These are phyloP conservation scores for Heteropelma amictum DNA, from an alignment of 2,888 invertebrate species.

Conservation along the genomic window DNA sequence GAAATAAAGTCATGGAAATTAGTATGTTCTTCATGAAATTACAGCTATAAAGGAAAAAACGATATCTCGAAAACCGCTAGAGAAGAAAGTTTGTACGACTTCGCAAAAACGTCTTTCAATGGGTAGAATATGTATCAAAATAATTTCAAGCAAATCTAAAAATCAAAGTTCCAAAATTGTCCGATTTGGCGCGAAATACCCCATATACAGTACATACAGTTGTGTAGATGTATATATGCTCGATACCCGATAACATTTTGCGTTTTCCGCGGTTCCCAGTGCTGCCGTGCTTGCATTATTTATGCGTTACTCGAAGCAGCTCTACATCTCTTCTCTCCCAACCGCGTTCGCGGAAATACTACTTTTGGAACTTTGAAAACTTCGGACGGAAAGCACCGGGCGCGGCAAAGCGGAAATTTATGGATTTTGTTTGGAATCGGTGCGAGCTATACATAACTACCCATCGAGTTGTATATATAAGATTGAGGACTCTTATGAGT, in stretches of 20 bases:
- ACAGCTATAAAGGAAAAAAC: too few relatives aligned
- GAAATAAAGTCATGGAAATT: too few relatives aligned
- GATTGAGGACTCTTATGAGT: slow-evolving; percentile 42
- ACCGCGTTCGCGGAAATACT: slow-evolving; percentile 68
- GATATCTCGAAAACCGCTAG: too few relatives aligned
- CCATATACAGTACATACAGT: too few relatives aligned
- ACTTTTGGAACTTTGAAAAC: slow-evolving; percentile 76
- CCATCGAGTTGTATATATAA: slow-evolving; percentile 5
- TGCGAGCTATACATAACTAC: slow-evolving; percentile 46
- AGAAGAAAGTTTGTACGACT: too few relatives aligned
- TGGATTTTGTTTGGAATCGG: slow-evolving; percentile 76
- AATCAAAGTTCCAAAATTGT: too few relatives aligned
- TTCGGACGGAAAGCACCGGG: slow-evolving; percentile 76
- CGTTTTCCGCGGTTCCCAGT: slow-evolving; percentile 36
- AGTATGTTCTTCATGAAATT: too few relatives aligned
- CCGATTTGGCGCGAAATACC: neutral
- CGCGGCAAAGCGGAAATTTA: slow-evolving; percentile 75
- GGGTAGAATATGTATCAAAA: too few relatives aligned
- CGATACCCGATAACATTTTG: slow-evolving; percentile 44
- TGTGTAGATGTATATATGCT: too few relatives aligned
- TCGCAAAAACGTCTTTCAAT: too few relatives aligned
- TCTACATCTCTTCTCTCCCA: slow-evolving; percentile 28
- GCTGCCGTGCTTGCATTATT: slow-evolving; percentile 57
- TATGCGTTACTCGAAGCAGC: slow-evolving; percentile 54
- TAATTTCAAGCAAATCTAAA: too few relatives aligned